Base-by-base conservation (phyloP, 2,113 vertebrate genomes). In the Alethe castanea region DNA sequence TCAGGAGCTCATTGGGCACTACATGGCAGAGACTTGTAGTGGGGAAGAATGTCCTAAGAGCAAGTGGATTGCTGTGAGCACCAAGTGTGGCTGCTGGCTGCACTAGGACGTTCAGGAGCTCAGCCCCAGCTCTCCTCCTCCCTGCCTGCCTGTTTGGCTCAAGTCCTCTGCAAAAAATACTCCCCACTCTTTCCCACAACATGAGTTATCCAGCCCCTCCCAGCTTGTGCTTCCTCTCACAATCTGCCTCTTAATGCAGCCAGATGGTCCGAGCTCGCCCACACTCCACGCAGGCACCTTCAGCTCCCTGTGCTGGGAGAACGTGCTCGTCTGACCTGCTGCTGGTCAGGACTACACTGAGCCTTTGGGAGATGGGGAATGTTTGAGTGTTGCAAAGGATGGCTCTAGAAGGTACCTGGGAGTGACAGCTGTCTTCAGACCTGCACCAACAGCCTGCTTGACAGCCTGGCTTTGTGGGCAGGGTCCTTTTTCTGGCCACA, bases 211-310 rank as follows among this genome's bases (percentile, higher is more conserved):
- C 81, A 80, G 48, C 29, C 45, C 82, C 65, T 91, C 92, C 67
- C 79, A 91, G 91, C 90, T 81, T 92, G 71, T 62, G 20, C 84
- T 95, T 92, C 95, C 91, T 97, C 84, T 90, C 65, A 40, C 90
- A 88, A 88, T 94, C 92, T 93, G 95, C 81, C 71, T 92, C 44
- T 66, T 31, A 45, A 25, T 48, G 87, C 79, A 91, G 90, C 85
- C 94, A 97, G 93, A 91, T 97, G 95, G 94, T 95, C 92, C 64
- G 88, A 40, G 35, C 74, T 94, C 40, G 10, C 96, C 94, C 88
- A 94, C 90, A 1, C 82, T 80, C n/a, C 56, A 17, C 0, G 0
- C 35, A 77, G 86, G 72, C 81, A 96, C 87, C 82, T 83, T 47
- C 93, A 90, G 82, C 79, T 93, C 67, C 54, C 60, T 20, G 47